Percentiles rank a stretch among this genome's conserved stretches.
phyloP scores from a whole-genome alignment of 2,797 vertebrate species.

The Esox masquinongy region DNA sequence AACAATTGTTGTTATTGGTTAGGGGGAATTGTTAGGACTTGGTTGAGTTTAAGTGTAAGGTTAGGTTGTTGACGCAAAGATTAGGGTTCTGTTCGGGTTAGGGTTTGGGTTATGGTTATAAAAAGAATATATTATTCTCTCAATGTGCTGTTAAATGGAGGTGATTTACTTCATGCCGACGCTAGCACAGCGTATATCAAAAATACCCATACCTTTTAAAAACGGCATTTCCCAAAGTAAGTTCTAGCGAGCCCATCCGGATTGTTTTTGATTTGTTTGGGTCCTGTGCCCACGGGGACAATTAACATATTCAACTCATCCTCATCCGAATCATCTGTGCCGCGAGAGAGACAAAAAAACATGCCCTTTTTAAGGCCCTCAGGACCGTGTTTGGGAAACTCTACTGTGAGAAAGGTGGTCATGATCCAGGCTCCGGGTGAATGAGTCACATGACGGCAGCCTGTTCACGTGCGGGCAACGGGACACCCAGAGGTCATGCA shows the following conservation, averaged over 20 bases:
- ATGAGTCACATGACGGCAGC: not conserved
- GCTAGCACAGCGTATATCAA: not conserved
- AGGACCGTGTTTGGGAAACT: not conserved
- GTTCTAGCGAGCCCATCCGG: too few relatives aligned
- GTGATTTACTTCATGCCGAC: not conserved
- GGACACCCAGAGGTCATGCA: not conserved
- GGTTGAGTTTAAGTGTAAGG: too few relatives aligned
- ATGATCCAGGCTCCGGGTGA: not conserved
- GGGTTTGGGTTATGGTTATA: not conserved
- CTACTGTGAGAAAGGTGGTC: not conserved
- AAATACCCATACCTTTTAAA: not conserved
- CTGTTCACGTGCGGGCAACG: too few relatives aligned
- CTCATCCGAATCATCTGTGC: not conserved
- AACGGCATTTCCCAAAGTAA: not conserved
- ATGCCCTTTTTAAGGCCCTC: not conserved
- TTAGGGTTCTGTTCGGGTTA: too few relatives aligned
- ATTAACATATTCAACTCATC: not conserved
- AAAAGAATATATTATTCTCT: not conserved
- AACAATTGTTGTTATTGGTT: too few relatives aligned
- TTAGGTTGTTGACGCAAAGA: too few relatives aligned
- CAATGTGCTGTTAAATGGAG: not conserved
- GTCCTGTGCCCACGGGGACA: not conserved
- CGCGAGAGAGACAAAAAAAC: not conserved
- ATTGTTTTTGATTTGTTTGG: too few relatives aligned
- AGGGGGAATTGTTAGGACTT: too few relatives aligned